phyloP scores from a whole-genome alignment of 2,888 invertebrate genomes.

The Tigriopus californicus region DNA sequence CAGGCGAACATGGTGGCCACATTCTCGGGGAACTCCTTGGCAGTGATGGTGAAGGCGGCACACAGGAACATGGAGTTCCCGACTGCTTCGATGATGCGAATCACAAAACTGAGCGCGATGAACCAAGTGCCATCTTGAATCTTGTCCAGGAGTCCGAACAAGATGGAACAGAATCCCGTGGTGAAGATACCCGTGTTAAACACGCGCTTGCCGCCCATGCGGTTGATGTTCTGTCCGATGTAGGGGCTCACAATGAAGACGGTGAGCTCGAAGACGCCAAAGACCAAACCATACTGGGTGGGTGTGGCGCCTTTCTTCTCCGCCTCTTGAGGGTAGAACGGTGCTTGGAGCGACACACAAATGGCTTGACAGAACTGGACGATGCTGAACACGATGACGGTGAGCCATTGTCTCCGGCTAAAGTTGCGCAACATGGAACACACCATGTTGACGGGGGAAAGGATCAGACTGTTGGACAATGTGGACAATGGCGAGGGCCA shows the following conservation, averaged over 20 bases:
- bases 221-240: conserved; percentile 37
- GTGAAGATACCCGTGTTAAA: conserved; percentile 66
- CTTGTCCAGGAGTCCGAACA: conserved; percentile 44
- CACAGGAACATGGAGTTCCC: conserved; percentile 71
- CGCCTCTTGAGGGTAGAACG: conserved; percentile 68
- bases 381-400: conserved; percentile 53
- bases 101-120: conserved; percentile 31
- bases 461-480: too few species aligned
- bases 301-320: conserved; percentile 58
- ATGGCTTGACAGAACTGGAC: conserved; percentile 68
- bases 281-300: conserved; percentile 65
- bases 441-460: too few species aligned
- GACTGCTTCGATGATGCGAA: conserved; percentile 60
- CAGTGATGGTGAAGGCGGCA: conserved; percentile 67
- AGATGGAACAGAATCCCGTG: conserved; percentile 59
- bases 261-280: conserved; percentile 64
- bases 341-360: conserved; percentile 63
- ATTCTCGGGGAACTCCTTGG: conserved; percentile 66
- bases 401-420: conserved; percentile 53
- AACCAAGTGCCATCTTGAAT: conserved; percentile 16
- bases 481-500: too few species aligned
- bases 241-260: conserved; percentile 63
- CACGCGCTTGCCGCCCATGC: conserved; percentile 54
- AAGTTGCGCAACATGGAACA: conserved; percentile 34
- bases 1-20: conserved; percentile 60